Evolutionary conservation across 2,113 vertebrate genomes (phyloP), one percentile per base, ranked within the genome.

Genomic region (Pardalotus punctatus): DNA sequence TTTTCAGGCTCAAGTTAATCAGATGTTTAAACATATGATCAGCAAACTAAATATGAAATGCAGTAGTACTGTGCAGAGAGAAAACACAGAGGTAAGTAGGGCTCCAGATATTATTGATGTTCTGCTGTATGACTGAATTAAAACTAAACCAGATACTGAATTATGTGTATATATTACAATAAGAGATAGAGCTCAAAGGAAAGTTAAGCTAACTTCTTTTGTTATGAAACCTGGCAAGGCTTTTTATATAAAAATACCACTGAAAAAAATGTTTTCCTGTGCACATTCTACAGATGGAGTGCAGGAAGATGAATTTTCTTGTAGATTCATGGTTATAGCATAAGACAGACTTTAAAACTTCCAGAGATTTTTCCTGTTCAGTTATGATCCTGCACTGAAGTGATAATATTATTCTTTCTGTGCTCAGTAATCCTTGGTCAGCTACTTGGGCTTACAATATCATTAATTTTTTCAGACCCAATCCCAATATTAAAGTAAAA

Each of bases 401-500:
- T 91, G 77, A 91, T 81, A 96, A 71, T 84, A 81, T 91, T 91
- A 53, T 89, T 89, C 35, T 74, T 93, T 80, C 77, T 79, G 47
- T 81, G 35, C 43, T 88, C 64, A 42, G 50, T 93, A 90, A 90
- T 90, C 86, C 82, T 86, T 77, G 86, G 90, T 90, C 90, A 83
- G 62, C 85, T 90, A 57, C 86, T 70, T 90, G n/a, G 66, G 47
- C 36, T 95, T 82, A 83, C 50, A 51, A 78, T 82, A 58, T 91
- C 31, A 56, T 78, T 82, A 86, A 38, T 58, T 92, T 73, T 95
- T 88, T 79, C 27, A 89, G 86, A 74, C 33, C 24, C 43, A 84
- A 93, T 81, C 69, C 60, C 73, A 71, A n/a, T 87, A 67, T 91
- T 84, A 86, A 93, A 94, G 93, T 91, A 81, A 94, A 95, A 94